phyloP scores from a whole-genome alignment of 2,888 invertebrate species.

The Physocephala rufipes region DNA sequence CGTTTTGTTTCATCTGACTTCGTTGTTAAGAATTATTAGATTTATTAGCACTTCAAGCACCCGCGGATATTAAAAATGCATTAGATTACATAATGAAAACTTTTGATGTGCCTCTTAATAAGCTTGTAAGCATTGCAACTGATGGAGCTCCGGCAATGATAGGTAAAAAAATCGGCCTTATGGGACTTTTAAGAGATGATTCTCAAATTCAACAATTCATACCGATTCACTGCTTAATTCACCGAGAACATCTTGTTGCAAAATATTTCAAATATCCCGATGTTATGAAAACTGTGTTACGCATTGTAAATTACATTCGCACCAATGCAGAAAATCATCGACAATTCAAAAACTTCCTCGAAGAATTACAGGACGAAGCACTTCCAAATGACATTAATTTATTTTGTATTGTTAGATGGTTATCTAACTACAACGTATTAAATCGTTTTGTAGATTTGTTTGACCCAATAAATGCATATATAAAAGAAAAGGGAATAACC shows the following conservation, averaged over 20 bases:
- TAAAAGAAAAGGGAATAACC: constrained; percentile 12
- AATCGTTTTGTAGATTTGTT: constrained; percentile 9
- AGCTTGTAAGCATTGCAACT: constrained; percentile 10
- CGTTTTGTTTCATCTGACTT: constrained; percentile 12
- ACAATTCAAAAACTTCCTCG: constrained; percentile 5
- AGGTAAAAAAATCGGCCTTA: not conserved
- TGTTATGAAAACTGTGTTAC: constrained; percentile 4
- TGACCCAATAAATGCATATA: not conserved
- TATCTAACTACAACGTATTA: constrained; percentile 5
- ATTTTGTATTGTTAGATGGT: not conserved
- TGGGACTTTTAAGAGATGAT: not conserved
- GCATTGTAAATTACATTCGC: not conserved
- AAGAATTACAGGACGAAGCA: not conserved
- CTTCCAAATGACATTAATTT: constrained; percentile 4
- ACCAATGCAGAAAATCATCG: constrained; percentile 7
- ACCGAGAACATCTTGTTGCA: not conserved
- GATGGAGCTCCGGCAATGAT: not conserved
- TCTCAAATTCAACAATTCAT: not conserved
- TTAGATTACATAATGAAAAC: constrained; percentile 10
- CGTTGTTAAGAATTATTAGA: constrained; percentile 10
- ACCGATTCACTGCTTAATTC: constrained; percentile 1
- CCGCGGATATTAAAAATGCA: constrained; percentile 8
- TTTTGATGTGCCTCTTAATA: constrained; percentile 4
- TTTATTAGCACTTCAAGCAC: not conserved
- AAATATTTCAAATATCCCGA: not conserved